Evolutionary conservation across 2,888 invertebrate species (phyloP).

Genomic region (Tetheella fluctuosa): DNA sequence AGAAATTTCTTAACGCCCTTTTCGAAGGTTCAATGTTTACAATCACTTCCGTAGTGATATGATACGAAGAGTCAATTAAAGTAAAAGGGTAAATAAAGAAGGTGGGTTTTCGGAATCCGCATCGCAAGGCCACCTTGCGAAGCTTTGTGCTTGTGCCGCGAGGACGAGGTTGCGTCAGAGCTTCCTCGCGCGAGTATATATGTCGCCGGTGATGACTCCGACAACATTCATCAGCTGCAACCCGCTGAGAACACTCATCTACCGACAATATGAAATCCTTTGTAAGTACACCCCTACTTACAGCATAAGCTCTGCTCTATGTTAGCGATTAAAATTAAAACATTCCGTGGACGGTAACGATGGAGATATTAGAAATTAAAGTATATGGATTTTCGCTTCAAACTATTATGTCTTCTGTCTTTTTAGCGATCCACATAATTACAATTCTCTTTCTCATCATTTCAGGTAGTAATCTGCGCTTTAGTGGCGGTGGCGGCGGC

Average conservation of each 20-base stretch:
- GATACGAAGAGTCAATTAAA: neutral
- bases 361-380: too few species aligned
- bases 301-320: neutral
- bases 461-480: constrained; percentile 33
- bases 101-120: constrained; percentile 4
- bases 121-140: neutral
- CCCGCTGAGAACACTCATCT: neutral
- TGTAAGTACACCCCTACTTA: constrained; percentile 47
- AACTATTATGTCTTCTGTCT: too few species aligned
- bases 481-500: constrained; percentile 42
- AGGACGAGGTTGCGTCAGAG: constrained; percentile 10
- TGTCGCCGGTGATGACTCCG: constrained; percentile 7
- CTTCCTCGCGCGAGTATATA: constrained; percentile 7
- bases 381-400: too few species aligned
- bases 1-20: neutral
- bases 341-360: too few species aligned
- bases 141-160: neutral
- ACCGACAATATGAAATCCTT: constrained; percentile 50
- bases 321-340: too few species aligned
- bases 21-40: neutral
- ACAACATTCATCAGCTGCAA: constrained; percentile 9
- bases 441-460: too few species aligned
- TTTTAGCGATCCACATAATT: too few species aligned
- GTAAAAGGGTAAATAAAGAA: constrained; percentile 6
- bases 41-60: neutral